Evolutionary conservation across 2,113 vertebrate genomes (phyloP).

Genomic region (Tursiops truncatus): DNA sequence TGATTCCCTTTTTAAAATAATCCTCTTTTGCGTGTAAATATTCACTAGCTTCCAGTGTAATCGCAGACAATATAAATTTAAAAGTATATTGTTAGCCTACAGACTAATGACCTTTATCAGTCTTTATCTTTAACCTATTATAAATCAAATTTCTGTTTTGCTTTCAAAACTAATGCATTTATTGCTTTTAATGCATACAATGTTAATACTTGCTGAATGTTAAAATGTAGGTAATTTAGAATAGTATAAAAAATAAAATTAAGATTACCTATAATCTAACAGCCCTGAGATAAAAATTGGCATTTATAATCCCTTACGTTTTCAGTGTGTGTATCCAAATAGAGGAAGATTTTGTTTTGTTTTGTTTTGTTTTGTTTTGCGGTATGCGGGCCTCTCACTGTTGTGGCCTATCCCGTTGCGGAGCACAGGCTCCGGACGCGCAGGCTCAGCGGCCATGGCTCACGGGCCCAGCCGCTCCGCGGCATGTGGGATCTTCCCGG

Average conservation of each 20-base stretch:
- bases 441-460: too few relatives aligned
- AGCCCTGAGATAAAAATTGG: neutral
- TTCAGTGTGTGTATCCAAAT: neutral
- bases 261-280: neutral
- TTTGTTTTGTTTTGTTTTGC: too few relatives aligned
- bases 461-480: too few relatives aligned
- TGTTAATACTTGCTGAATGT: slow-evolving; percentile 25
- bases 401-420: too few relatives aligned
- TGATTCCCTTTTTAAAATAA: neutral
- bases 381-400: too few relatives aligned
- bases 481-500: too few relatives aligned
- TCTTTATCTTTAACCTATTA: neutral
- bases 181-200: neutral
- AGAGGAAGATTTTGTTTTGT: neutral
- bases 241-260: neutral
- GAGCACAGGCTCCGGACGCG: too few relatives aligned
- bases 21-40: neutral
- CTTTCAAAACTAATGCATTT: neutral
- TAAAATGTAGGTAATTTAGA: neutral
- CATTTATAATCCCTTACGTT: neutral
- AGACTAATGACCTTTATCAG: neutral
- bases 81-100: neutral
- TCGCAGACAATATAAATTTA: slow-evolving; percentile 9
- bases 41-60: neutral
- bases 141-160: neutral